These are phyloP conservation scores for Campylorhamphus procurvoides DNA, from an alignment of 2,113 vertebrate species.

Conservation along the genomic window DNA sequence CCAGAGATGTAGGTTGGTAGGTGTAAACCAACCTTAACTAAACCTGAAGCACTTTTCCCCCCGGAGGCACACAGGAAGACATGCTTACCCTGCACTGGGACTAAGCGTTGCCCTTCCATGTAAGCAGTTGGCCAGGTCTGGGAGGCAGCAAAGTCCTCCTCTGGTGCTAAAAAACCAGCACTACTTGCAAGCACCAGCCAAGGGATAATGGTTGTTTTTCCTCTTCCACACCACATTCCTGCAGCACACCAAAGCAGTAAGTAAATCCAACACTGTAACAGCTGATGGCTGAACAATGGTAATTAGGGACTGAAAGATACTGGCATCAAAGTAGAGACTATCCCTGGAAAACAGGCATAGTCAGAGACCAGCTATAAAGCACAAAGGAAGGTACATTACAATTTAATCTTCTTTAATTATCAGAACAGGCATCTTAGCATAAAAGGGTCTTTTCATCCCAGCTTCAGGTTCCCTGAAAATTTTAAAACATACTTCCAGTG, in stretches of 20 bases:
- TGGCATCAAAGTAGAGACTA: constrained; percentile 18
- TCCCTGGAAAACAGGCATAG: not conserved
- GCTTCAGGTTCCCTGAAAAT: not conserved
- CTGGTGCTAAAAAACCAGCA: not conserved
- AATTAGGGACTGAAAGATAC: not conserved
- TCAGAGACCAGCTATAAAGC: not conserved
- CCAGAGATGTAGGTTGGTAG: not conserved
- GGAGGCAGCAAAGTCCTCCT: not conserved
- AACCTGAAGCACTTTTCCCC: too few species aligned
- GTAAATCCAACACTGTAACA: not conserved
- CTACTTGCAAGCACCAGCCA: not conserved
- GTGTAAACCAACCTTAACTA: not conserved
- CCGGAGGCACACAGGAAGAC: not conserved
- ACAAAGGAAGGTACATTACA: not conserved
- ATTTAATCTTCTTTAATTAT: not conserved
- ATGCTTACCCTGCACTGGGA: not conserved
- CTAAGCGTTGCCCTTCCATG: not conserved
- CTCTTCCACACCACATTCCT: not conserved
- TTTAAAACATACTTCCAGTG: not conserved
- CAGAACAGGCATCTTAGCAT: not conserved
- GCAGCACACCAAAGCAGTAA: not conserved
- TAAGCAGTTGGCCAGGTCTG: not conserved
- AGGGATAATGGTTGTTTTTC: not conserved
- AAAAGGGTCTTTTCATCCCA: not conserved
- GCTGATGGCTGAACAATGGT: not conserved